These are phyloP conservation scores for Hermodice carunculata DNA, from an alignment of 2,888 invertebrate species.

Conservation along the genomic window DNA sequence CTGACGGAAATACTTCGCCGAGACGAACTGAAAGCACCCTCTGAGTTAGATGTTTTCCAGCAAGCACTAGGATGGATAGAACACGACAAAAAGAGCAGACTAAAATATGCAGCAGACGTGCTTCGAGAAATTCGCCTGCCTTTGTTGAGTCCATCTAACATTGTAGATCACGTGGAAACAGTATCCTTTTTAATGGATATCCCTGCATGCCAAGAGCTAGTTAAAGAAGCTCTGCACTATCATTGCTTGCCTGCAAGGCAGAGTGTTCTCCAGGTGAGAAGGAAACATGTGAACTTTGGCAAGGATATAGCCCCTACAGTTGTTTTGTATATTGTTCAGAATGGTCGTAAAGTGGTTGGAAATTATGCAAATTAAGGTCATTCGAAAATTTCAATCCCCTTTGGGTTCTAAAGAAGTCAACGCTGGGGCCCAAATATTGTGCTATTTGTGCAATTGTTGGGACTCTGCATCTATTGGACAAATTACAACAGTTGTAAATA, in stretches of 20 bases:
- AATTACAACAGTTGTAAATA: too few species aligned
- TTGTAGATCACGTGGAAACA: slow-evolving; percentile 54
- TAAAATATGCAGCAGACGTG: slow-evolving; percentile 42
- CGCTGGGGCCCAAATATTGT: too few species aligned
- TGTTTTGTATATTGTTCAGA: too few species aligned
- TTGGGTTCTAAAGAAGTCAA: too few species aligned
- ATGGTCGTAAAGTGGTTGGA: too few species aligned
- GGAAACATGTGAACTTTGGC: too few species aligned
- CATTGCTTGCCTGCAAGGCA: slow-evolving; percentile 56
- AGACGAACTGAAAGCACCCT: slow-evolving; percentile 27
- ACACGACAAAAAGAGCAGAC: slow-evolving; percentile 36
- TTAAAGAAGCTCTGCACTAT: slow-evolving; percentile 56
- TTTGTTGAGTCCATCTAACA: slow-evolving; percentile 45
- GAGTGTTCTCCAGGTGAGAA: slow-evolving; percentile 51
- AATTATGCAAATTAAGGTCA: too few species aligned
- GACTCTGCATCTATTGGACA: too few species aligned
- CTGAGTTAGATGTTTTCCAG: slow-evolving; percentile 50
- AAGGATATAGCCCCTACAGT: not conserved
- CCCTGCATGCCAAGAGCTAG: slow-evolving; percentile 51
- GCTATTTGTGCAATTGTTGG: too few species aligned
- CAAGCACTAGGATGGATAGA: slow-evolving; percentile 48
- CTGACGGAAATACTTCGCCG: slow-evolving; percentile 11
- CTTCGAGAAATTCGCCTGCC: slow-evolving; percentile 50
- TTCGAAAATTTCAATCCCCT: too few species aligned
- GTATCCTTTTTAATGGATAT: slow-evolving; percentile 48